Evolutionary conservation across 2,888 invertebrate species (phyloP), one percentile per base, ranked within the genome.

Genomic region (Caenorhabditis becei): DNA sequence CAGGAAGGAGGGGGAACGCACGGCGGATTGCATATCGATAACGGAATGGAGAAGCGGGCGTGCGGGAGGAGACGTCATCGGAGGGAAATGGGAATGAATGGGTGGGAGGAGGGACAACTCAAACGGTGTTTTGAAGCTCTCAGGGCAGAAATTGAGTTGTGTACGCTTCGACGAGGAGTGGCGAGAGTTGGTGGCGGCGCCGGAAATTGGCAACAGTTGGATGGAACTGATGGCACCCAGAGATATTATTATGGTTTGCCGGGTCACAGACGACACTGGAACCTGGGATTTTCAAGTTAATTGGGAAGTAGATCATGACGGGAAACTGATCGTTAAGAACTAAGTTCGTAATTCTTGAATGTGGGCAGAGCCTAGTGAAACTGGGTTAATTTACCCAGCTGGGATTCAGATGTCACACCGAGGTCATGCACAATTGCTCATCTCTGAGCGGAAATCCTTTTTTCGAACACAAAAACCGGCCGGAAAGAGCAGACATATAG

Each of bases 201-300:
- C 75, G 75, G 75, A 75, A 75, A 75, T 75, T 75, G 66, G 75
- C 51, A 75, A 75, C 75, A 66, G 75, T 75, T 66, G 75, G 66
- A 59, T 59, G 35, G 66, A 59, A 66, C 26, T 35, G 54, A 54
- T 54, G 53, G 53, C 11, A 24, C 1, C 11, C n/a, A 18, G 28
- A 69, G 35, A 32, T 35, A 35, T 26, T 67, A 44, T 35, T n/a
- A 20, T 37, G 16, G 32, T 41, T 32, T n/a, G n/a, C n/a, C n/a
- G n/a, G n/a, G n/a, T n/a, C n/a, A n/a, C n/a, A n/a, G n/a, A n/a
- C n/a, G n/a, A n/a, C n/a, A n/a, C n/a, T n/a, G n/a, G n/a, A n/a
- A n/a, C n/a, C n/a, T n/a, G n/a, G n/a, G n/a, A n/a, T n/a, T n/a
- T n/a, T n/a, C n/a, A n/a, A n/a, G n/a, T n/a, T n/a, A n/a, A n/a